phyloP scores from a whole-genome alignment of 1,140 invertebrate genomes.

The Aphelinus certus region DNA sequence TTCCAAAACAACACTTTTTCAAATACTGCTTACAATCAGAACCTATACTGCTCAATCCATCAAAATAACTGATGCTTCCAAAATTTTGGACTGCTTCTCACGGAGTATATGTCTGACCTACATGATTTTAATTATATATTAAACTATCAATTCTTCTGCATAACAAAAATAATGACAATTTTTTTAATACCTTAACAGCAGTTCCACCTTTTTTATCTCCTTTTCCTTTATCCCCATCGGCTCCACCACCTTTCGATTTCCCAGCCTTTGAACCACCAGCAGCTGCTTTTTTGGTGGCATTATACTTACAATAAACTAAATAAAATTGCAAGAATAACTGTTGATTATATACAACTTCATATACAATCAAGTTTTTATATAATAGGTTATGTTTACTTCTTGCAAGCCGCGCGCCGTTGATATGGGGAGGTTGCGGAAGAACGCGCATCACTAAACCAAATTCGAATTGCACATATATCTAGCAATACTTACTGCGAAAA shows the following conservation, averaged over 20 bases:
- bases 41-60: too few relatives aligned
- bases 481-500: too few relatives aligned
- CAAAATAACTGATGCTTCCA: slow-evolving; percentile 97
- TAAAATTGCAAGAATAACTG: neutral
- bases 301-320: slow-evolving; percentile 16
- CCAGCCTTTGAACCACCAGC: slow-evolving; percentile 58
- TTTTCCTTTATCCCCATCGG: slow-evolving; percentile 68
- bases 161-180: neutral
- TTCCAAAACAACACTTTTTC: too few relatives aligned
- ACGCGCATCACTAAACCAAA: too few relatives aligned
- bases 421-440: too few relatives aligned
- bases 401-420: too few relatives aligned
- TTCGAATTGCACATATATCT: too few relatives aligned
- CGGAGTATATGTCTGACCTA: slow-evolving; percentile 96
- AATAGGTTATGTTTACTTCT: slow-evolving; percentile 1
- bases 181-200: slow-evolving; percentile 73
- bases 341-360: neutral
- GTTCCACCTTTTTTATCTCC: slow-evolving; percentile 84
- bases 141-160: neutral
- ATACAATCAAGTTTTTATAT: neutral
- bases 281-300: slow-evolving; percentile 70
- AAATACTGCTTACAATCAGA: too few relatives aligned
- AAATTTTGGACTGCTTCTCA: slow-evolving; percentile 96
- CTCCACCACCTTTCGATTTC: slow-evolving; percentile 69
- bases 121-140: slow-evolving; percentile 21